Percentiles rank a stretch among this genome's conserved stretches.
Conservation (phyloP, 2,888 invertebrate species). For the Ectemnius cavifrons region DNA sequence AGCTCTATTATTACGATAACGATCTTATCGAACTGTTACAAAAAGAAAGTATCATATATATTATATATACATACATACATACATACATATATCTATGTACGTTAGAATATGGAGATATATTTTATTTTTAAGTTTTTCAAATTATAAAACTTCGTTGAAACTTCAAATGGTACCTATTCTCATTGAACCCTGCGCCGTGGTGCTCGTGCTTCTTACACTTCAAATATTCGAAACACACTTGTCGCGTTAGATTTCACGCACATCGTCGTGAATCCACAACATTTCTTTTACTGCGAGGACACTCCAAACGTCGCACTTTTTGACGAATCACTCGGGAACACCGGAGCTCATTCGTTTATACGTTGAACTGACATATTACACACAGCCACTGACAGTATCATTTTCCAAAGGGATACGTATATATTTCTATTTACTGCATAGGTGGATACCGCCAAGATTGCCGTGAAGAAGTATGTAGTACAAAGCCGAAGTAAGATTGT, state of each 20-base stretch:
- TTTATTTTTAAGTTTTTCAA: slow-evolving; percentile 73
- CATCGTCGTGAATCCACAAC: too few species aligned
- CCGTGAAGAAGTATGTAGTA: slow-evolving; percentile 39
- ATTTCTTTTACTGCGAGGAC: too few species aligned
- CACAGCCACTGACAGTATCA: neutral
- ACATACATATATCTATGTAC: slow-evolving; percentile 56
- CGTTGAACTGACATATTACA: slow-evolving; percentile 14
- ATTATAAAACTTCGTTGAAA: slow-evolving; percentile 70
- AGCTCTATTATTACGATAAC: slow-evolving; percentile 47
- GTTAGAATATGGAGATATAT: slow-evolving; percentile 71
- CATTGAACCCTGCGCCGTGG: slow-evolving; percentile 37
- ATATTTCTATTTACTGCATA: slow-evolving; percentile 48
- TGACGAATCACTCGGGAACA: too few species aligned
- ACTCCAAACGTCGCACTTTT: too few species aligned
- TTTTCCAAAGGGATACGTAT: slow-evolving; percentile 33
- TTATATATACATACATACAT: too few species aligned
- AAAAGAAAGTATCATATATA: slow-evolving; percentile 69
- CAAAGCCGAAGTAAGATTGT: slow-evolving; percentile 43
- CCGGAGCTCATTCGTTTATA: too few species aligned
- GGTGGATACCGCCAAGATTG: slow-evolving; percentile 30
- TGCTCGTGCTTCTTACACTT: slow-evolving; percentile 2
- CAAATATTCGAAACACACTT: too few species aligned
- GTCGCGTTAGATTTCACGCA: too few species aligned
- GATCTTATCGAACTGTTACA: slow-evolving; percentile 67
- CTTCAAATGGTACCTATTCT: slow-evolving; percentile 49